phyloP scores from a whole-genome alignment of 1,140 invertebrate species.

The Diorhabda elongata region DNA sequence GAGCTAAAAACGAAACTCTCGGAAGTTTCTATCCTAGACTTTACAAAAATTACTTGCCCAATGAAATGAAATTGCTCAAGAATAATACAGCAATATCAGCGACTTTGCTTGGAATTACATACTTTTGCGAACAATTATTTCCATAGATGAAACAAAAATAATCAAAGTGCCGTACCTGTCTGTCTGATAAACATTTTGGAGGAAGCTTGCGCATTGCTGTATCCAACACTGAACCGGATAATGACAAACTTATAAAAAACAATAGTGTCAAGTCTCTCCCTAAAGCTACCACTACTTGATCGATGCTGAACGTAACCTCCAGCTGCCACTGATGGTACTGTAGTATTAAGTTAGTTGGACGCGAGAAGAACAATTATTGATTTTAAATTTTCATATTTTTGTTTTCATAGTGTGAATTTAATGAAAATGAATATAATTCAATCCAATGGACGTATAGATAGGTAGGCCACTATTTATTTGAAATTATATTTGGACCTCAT shows the following conservation, averaged over 20 bases:
- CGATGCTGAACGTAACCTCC: no score
- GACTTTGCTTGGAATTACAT: background rate
- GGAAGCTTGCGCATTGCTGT: constrained; percentile 5
- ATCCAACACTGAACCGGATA: constrained; percentile 1
- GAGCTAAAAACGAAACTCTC: no score
- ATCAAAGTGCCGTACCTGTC: background rate
- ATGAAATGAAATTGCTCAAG: no score
- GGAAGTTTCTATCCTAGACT: no score
- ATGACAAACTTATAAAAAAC: constrained; percentile 7
- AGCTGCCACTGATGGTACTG: background rate
- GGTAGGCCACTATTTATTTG: no score
- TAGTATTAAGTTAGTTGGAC: background rate
- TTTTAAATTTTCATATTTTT: no score
- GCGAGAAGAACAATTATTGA: background rate
- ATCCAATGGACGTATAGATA: background rate
- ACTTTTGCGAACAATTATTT: constrained; percentile 7
- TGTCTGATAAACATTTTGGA: constrained; percentile 5
- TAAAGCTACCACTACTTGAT: background rate
- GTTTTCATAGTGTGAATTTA: background rate
- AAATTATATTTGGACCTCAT: no score
- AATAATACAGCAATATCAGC: no score
- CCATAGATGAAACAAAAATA: background rate
- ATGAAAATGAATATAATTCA: background rate
- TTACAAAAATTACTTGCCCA: no score
- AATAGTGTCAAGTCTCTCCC: constrained; percentile 7